These are phyloP conservation scores for Leistus spinibarbis DNA, from an alignment of 2,888 invertebrate species.

Conservation along the genomic window DNA sequence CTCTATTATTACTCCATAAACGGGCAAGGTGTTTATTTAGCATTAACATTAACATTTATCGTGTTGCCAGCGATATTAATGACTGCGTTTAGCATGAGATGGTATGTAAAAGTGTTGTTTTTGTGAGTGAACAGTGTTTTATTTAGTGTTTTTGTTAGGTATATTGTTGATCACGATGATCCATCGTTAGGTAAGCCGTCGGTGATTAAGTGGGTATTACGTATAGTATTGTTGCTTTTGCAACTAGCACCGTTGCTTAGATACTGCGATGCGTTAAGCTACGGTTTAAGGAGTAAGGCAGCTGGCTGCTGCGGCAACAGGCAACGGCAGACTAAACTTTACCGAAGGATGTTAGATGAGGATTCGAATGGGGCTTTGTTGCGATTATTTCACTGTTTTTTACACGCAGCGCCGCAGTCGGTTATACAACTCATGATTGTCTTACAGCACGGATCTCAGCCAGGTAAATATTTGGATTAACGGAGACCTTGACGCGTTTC, in stretches of 20 bases:
- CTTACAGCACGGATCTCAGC: conserved; percentile 49
- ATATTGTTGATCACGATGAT: conserved; percentile 58
- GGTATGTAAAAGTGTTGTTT: conserved; percentile 51
- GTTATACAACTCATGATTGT: conserved; percentile 57
- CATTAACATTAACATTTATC: conserved; percentile 60
- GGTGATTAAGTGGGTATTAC: conserved; percentile 55
- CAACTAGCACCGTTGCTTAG: conserved; percentile 60
- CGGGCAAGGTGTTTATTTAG: conserved; percentile 57
- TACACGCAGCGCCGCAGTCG: conserved; percentile 58
- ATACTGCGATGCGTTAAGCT: conserved; percentile 57
- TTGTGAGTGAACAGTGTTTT: conserved; percentile 7
- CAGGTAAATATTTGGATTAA: too few species aligned
- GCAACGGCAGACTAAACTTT: conserved; percentile 52
- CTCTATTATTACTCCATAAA: conserved; percentile 56
- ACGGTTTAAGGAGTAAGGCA: conserved; percentile 55
- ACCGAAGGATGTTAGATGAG: conserved; percentile 58
- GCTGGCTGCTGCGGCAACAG: conserved; percentile 50
- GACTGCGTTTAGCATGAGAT: conserved; percentile 60
- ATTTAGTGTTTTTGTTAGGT: conserved; percentile 51
- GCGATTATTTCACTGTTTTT: conserved; percentile 57
- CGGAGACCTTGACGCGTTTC: too few species aligned
- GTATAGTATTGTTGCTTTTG: conserved; percentile 57
- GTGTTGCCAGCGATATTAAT: conserved; percentile 60
- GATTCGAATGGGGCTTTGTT: conserved; percentile 58
- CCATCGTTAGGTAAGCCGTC: conserved; percentile 55